Evolutionary conservation across 2,113 vertebrate species (phyloP).

Genomic region (Anguilla rostrata): DNA sequence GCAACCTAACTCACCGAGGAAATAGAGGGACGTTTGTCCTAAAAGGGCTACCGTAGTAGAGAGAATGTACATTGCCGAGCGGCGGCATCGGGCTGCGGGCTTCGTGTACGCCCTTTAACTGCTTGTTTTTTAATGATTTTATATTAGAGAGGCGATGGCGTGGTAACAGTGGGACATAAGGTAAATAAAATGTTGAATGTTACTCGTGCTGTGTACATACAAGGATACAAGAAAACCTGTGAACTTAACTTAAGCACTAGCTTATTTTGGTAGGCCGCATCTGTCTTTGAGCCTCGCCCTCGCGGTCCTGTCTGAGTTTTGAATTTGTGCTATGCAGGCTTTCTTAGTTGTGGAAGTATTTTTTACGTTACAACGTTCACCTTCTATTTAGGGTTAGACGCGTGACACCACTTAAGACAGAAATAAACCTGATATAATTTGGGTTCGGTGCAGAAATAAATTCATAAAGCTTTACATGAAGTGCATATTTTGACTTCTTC

Average conservation of each 20-base stretch:
- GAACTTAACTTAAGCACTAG: background rate
- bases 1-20: background rate
- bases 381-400: background rate
- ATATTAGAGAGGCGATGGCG: background rate
- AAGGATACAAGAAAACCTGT: background rate
- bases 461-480: background rate
- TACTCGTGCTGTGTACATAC: background rate
- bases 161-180: background rate
- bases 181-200: background rate
- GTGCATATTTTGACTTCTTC: too few species aligned
- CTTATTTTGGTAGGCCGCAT: background rate
- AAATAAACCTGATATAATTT: background rate
- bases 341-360: background rate
- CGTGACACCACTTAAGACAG: background rate
- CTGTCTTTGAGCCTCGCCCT: background rate
- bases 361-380: background rate
- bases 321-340: background rate
- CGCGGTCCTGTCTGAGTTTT: background rate
- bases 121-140: background rate
- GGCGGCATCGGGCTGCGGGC: background rate
- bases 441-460: background rate
- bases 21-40: constrained; percentile 10
- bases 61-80: background rate
- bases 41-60: constrained; percentile 5
- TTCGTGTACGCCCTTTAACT: background rate